A percentile compares a stretch with the other conserved stretches of the same genome.
Conservation (phyloP, 2,797 vertebrate species). For the Dendrocincla fuliginosa region DNA sequence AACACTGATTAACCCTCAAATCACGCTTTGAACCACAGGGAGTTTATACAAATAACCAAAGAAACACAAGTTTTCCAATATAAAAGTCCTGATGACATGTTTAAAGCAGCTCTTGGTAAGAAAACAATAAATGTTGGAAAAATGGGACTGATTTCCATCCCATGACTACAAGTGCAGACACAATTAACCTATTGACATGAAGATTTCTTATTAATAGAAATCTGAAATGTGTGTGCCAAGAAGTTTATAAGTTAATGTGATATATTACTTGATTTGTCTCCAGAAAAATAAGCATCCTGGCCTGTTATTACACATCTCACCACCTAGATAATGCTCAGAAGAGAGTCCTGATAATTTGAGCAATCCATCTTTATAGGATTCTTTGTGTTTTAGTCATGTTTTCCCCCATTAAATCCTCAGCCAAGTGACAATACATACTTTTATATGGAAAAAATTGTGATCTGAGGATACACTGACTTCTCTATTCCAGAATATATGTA, state of each 20-base stretch:
- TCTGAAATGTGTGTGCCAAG: background rate
- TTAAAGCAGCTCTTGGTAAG: background rate
- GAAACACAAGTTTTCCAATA: background rate
- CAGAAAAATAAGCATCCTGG: background rate
- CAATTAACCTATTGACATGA: constrained; percentile 46
- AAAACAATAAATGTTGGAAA: background rate
- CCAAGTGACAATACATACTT: background rate
- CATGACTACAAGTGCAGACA: background rate
- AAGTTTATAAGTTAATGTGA: background rate
- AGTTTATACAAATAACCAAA: background rate
- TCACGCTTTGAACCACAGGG: background rate
- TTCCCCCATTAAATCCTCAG: background rate
- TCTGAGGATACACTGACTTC: background rate
- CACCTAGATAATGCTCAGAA: background rate
- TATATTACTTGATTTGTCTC: background rate
- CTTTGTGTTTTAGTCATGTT: background rate
- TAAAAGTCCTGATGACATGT: background rate
- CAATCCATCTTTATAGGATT: background rate
- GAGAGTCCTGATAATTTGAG: background rate
- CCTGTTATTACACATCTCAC: background rate
- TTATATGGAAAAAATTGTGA: background rate
- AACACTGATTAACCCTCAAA: background rate
- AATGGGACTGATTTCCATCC: background rate
- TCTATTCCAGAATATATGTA: background rate
- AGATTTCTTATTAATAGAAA: constrained; percentile 16